phyloP scores from a whole-genome alignment of 2,888 invertebrate genomes.

The Penaeus monodon region DNA sequence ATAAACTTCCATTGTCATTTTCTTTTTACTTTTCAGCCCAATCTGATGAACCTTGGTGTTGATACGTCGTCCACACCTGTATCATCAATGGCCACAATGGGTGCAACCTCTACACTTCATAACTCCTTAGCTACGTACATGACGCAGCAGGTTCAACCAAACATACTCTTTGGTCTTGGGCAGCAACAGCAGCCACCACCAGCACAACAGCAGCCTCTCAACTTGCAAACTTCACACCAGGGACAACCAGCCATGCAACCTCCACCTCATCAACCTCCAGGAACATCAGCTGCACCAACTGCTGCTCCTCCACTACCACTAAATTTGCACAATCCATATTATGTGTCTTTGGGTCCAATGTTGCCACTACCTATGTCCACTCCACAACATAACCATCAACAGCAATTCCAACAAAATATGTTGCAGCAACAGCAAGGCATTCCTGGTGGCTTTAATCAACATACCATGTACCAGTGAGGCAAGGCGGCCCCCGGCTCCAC shows the following conservation, averaged over 20 bases:
- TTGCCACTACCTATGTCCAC: conserved; percentile 63
- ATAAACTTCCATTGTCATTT: neutral
- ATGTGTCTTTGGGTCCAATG: conserved; percentile 63
- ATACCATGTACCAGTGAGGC: conserved; percentile 59
- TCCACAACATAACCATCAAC: conserved; percentile 61
- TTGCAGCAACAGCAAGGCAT: conserved; percentile 58
- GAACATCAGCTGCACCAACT: conserved; percentile 33
- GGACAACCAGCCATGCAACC: conserved; percentile 51
- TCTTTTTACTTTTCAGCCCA: conserved; percentile 44
- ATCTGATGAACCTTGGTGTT: conserved; percentile 52
- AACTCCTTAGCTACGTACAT: conserved; percentile 62
- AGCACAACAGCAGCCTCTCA: conserved; percentile 60
- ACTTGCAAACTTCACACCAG: conserved; percentile 62
- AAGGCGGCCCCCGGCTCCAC: conserved; percentile 54
- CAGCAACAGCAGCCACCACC: conserved; percentile 57
- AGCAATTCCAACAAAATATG: conserved; percentile 64
- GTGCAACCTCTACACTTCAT: conserved; percentile 55
- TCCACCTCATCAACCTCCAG: conserved; percentile 46
- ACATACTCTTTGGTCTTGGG: conserved; percentile 56
- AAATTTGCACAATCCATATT: conserved; percentile 59
- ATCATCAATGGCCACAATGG: conserved; percentile 51
- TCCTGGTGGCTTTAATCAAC: conserved; percentile 57
- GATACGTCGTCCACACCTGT: conserved; percentile 43
- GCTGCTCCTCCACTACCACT: conserved; percentile 58
- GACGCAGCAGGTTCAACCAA: conserved; percentile 60